Evolutionary conservation across 2,888 invertebrate species (phyloP), one percentile per base, ranked within the genome.

Genomic region (Apotomis turbidana): DNA sequence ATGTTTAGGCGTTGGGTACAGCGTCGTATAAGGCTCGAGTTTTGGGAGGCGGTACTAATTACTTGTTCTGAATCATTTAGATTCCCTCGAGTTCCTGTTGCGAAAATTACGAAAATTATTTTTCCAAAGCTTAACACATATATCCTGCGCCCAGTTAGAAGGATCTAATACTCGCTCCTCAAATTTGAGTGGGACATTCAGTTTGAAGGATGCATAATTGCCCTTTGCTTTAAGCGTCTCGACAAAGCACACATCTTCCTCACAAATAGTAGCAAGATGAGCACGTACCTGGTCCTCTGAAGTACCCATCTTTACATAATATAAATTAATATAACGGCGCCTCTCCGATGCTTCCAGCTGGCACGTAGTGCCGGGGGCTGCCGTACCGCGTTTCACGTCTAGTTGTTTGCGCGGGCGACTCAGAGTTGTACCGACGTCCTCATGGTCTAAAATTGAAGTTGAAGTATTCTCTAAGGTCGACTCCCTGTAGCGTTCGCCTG

Each of bases 141-240:
- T 60, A 44, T 60, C 13, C 13, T n/a, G 5, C 2, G 59, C 44
- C 59, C 59, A 60, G 38, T 44, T 60, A 13, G n/a, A 6, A 5
- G 59, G 59, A 44, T 44, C 59, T 8, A 60, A 13, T 3, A 60
- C 44, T 13, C 6, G n/a, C 5, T 60, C 59, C 5, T n/a, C 44
- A 8, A 41, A 44, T 13, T 8, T 60, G 13, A 3, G 6, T 6
- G 59, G 59, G 13, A 41, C 44, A 13, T 9, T 44, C 13, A 60
- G 5, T 5, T 60, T 60, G 8, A 60, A 60, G 3, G 59, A 60
- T 4, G 59, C 59, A 13, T 60, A 60, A 44, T 60, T 60, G 2
- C 59, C 59, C 5, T 44, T 60, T 12, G 59, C 44, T 13, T 60
- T 60, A 6, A 60, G 13, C 0, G 44, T 8, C 13, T 60, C 59